Evolutionary conservation across 2,797 vertebrate genomes (phyloP).

Genomic region (Protosalanx chinensis): DNA sequence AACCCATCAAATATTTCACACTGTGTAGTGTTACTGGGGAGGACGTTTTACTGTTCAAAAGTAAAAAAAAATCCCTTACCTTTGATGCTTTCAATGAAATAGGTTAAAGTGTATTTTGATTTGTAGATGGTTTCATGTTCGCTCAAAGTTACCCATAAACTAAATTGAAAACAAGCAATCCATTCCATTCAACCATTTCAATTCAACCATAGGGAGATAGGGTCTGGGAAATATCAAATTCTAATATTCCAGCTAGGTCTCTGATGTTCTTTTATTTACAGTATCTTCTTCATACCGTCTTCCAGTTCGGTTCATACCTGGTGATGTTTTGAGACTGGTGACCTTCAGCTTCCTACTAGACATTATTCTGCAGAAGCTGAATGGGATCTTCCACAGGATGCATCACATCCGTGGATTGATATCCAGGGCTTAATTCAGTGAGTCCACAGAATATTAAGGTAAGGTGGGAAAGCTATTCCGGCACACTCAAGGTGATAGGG

Average conservation of each 20-base stretch:
- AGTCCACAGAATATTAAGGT: slow-evolving; percentile 61
- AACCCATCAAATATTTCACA: slow-evolving; percentile 42
- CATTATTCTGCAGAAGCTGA: slow-evolving; percentile 49
- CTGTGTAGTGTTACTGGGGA: slow-evolving; percentile 29
- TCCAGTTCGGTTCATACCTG: slow-evolving; percentile 10
- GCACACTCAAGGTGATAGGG: slow-evolving; percentile 56
- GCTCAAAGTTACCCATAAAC: too few species aligned
- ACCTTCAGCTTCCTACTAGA: slow-evolving; percentile 24
- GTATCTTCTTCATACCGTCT: slow-evolving; percentile 4
- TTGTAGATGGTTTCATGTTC: too few species aligned
- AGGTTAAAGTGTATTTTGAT: slow-evolving; percentile 10
- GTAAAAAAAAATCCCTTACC: slow-evolving; percentile 14
- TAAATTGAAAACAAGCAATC: too few species aligned
- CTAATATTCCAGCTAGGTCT: too few species aligned
- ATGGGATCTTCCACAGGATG: slow-evolving; percentile 47
- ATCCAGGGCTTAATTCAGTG: slow-evolving; percentile 45
- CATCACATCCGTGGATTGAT: slow-evolving; percentile 65
- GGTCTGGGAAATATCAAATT: too few species aligned
- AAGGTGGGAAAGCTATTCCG: slow-evolving; percentile 65
- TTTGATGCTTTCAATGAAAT: slow-evolving; percentile 22
- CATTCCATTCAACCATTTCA: too few species aligned
- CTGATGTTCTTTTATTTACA: too few species aligned
- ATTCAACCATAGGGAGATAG: too few species aligned
- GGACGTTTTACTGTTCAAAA: slow-evolving; percentile 14
- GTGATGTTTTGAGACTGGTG: neutral